Evolutionary conservation across 1,140 invertebrate genomes (phyloP), one percentile per base, ranked within the genome.

Genomic region (Drosophila hydei): DNA sequence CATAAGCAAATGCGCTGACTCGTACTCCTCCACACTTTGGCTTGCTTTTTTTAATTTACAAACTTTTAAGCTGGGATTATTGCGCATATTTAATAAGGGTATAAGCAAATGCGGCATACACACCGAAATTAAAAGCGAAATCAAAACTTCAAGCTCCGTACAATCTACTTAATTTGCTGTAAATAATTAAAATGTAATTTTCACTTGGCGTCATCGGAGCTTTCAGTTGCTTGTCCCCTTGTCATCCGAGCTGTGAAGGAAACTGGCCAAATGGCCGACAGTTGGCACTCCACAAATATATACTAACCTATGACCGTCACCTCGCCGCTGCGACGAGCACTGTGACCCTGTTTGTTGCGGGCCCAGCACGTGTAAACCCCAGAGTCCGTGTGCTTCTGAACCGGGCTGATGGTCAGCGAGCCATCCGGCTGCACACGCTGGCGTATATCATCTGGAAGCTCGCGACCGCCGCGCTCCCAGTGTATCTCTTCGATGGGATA

Each of bases 401-500:
- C 95, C 8, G 95, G 95, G 59, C 93, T 93, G 43, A 97, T 95
- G 40, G 94, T 93, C 30, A 97, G 92, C 0, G 95, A 95, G 7
- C 96, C 96, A 79, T 96, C 95, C 65, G 93, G 90, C 47, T 95
- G 93, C 0, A 97, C 95, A 76, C 96, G 95, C 79, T 97, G 96
- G 8, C 96, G 93, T 72, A 97, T 93, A 81, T 97, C 96, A 62
- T 96, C 95, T 0, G 96, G 96, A 33, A 98, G 91, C 75, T 95
- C 94, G 23, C 94, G 92, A n/a, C 95, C 95, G 42, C 93, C 94
- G 85, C 95, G 94, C 87, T 96, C 95, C 96, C 97, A 97, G 36
- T 94, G 94, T 62, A 97, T 95, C 75, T 95, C 94, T 68, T 96
- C 94, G 62, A 97, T 95, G 6, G 97, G 97, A 91, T 96, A 97